Conservation (phyloP, 2,888 invertebrate genomes). For the Therioaphis trifolii region DNA sequence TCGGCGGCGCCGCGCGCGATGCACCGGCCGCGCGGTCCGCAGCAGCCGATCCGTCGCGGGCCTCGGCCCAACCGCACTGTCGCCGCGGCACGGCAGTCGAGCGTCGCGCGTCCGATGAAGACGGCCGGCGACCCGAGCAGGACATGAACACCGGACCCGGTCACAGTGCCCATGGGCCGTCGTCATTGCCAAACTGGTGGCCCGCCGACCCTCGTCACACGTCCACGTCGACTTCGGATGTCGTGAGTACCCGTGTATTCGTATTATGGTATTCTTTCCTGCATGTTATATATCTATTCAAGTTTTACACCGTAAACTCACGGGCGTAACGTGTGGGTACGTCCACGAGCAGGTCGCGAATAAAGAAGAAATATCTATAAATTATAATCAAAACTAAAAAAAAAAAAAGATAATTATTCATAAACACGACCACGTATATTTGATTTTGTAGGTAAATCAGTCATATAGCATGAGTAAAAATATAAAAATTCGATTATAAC, state of each 20-base stretch:
- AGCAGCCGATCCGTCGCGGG: neutral
- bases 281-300: no score
- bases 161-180: conserved; percentile 51
- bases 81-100: neutral
- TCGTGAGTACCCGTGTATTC: conserved; percentile 38
- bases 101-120: conserved; percentile 20
- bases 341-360: no score
- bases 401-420: neutral
- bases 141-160: conserved; percentile 56
- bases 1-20: conserved; percentile 16
- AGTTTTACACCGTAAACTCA: no score
- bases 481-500: no score
- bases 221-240: conserved; percentile 49
- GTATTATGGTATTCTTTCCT: no score
- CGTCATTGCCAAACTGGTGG: conserved; percentile 56
- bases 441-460: no score
- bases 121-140: conserved; percentile 6
- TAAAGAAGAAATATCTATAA: no score
- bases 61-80: neutral
- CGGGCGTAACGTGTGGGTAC: neutral
- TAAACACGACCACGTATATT: no score
- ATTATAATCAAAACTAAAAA: no score
- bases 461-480: no score
- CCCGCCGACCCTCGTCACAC: conserved; percentile 51
- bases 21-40: conserved; percentile 38